Base-by-base conservation (phyloP, 2,113 vertebrate species). In the Orcinus orca region DNA sequence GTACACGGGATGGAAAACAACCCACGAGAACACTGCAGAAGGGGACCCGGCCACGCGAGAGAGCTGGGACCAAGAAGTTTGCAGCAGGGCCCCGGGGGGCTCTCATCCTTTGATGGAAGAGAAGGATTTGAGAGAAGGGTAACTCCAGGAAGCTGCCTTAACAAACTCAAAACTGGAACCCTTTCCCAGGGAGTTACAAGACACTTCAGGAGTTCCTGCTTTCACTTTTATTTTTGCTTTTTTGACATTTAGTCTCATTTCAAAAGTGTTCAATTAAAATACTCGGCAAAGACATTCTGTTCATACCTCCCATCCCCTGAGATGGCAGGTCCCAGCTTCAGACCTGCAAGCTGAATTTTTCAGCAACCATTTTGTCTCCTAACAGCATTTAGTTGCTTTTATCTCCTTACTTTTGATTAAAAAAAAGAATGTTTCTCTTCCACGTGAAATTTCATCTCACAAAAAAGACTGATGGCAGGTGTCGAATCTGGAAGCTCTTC, bases 361-460 rank as follows among this genome's bases (percentile, higher is more conserved):
- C 77, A 62, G 82, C 96, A 98, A 77, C 17, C 74, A 55, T 93
- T 98, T 98, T 93, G 91, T 96, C 88, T 97, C 96, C 90, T 97
- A 90, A 96, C 44, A 93, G 31, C 47, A 23, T 89, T 98, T 96
- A 85, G 53, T 96, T 97, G 80, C 83, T 95, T 98, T 97, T 86
- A 95, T 92, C 62, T 84, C 33, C 33, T 60, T 87, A 93, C 74
- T 88, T 97, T 97, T 93, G 41, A 79, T 82, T 58, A 18, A 15
- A 62, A n/a, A 50, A 33, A 79, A 70, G 25, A 33, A 97, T 47
- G 13, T 6, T 60, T 86, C 13, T 94, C 86, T 98, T 95, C 67
- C 90, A 60, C 73, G 55, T 90, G 83, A 98, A 98, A 97, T 97
- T 74, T 50, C 90, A 89, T 96, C 97, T 97, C 88, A 96, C 25